Conservation (phyloP, 2,888 invertebrate genomes). For the Ligdia adustata region DNA sequence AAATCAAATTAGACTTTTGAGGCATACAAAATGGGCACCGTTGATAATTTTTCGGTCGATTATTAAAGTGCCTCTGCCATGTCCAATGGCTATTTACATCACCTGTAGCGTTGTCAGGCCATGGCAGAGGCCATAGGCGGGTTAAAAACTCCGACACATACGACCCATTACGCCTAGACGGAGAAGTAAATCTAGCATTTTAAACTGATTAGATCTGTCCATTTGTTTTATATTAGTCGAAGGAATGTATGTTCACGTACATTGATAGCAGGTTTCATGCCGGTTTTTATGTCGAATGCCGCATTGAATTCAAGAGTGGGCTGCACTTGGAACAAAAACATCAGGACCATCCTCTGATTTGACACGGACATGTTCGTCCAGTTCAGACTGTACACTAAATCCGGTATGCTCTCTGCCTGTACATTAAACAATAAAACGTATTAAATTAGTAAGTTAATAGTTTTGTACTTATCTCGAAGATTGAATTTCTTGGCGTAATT, state of each 20-base stretch:
- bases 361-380: background rate
- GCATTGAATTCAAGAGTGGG: background rate
- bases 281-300: background rate
- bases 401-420: conserved; percentile 1
- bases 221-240: too few species aligned
- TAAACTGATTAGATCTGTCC: too few species aligned
- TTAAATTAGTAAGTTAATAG: too few species aligned
- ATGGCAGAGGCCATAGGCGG: too few species aligned
- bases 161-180: background rate
- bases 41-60: too few species aligned
- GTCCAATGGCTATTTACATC: too few species aligned
- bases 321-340: background rate
- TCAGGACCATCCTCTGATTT: background rate
- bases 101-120: too few species aligned
- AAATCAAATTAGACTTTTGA: too few species aligned
- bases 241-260: background rate
- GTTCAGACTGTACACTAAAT: background rate
- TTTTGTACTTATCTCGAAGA: too few species aligned
- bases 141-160: too few species aligned
- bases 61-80: too few species aligned
- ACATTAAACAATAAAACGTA: background rate
- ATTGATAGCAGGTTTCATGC: conserved; percentile 9
- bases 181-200: background rate
- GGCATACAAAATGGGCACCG: too few species aligned
- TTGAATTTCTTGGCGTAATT: background rate